A percentile compares a stretch with the other conserved stretches of the same genome.
phyloP scores from a whole-genome alignment of 2,797 vertebrate genomes.

The Pelochelys cantorii region DNA sequence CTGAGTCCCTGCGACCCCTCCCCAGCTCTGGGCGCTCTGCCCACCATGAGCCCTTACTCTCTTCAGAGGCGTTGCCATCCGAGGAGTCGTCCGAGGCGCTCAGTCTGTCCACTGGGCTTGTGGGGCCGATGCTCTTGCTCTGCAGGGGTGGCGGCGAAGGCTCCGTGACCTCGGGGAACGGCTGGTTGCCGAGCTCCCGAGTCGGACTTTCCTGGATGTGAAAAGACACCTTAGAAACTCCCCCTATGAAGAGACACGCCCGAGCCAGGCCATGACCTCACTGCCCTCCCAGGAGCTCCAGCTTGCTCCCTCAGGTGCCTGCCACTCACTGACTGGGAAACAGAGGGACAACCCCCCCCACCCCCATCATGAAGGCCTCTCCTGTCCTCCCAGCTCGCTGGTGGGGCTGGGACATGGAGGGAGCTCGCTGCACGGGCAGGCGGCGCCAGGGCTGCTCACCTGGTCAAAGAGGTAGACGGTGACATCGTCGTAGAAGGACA shows the following conservation, averaged over 20 bases:
- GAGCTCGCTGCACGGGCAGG: not conserved
- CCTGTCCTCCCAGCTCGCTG: not conserved
- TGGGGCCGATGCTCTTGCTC: constrained; percentile 42
- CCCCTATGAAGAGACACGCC: not conserved
- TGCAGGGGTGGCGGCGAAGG: constrained; percentile 59
- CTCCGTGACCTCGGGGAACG: constrained; percentile 79
- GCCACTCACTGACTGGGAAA: not conserved
- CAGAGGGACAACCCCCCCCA: too few relatives aligned
- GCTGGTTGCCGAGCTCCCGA: constrained; percentile 88
- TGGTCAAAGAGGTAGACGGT: constrained; percentile 98
- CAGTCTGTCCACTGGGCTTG: constrained; percentile 67
- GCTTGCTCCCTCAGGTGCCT: not conserved
- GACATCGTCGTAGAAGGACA: constrained; percentile 96
- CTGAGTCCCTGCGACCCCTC: not conserved
- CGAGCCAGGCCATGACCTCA: not conserved
- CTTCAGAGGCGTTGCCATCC: constrained; percentile 84
- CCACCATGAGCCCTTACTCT: constrained; percentile 81
- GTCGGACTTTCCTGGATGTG: constrained; percentile 92
- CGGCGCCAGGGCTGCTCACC: constrained; percentile 78
- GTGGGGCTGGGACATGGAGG: not conserved
- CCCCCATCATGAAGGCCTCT: not conserved
- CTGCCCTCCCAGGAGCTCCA: not conserved
- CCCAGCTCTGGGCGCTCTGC: accelerated
- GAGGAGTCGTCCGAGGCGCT: constrained; percentile 80
- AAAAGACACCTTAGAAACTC: not conserved